Conservation (phyloP, 1,140 invertebrate genomes). For the Campoletis sonorensis region DNA sequence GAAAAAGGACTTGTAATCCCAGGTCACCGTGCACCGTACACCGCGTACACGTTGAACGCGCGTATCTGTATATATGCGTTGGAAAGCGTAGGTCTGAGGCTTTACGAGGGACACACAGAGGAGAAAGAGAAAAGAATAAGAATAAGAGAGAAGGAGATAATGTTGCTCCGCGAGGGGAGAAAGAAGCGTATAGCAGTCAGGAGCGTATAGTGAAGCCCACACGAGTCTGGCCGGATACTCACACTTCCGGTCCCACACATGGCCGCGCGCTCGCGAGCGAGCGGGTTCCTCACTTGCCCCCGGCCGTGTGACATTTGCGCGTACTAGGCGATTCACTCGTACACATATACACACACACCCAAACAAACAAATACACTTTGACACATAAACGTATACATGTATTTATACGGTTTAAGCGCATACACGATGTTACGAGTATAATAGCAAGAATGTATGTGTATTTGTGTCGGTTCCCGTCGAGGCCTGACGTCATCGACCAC, state of each 20-base stretch:
- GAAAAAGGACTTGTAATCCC: neutral
- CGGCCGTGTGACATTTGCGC: conserved; percentile 45
- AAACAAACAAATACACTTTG: conserved; percentile 46
- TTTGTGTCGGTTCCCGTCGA: conserved; percentile 37
- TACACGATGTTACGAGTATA: conserved; percentile 25
- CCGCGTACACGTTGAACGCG: neutral
- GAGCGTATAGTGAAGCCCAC: conserved; percentile 72
- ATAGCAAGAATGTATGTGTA: conserved; percentile 17
- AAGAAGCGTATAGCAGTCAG: conserved; percentile 53
- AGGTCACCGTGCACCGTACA: no score
- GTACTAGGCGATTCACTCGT: conserved; percentile 51
- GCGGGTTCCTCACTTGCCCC: conserved; percentile 37
- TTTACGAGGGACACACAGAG: conserved; percentile 34
- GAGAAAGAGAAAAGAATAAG: conserved; percentile 52
- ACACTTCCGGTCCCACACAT: conserved; percentile 77
- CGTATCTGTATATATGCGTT: neutral
- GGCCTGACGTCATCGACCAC: conserved; percentile 44
- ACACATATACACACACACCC: conserved; percentile 48
- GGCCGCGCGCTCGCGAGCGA: conserved; percentile 60
- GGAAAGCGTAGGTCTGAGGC: conserved; percentile 37
- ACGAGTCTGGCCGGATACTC: conserved; percentile 77
- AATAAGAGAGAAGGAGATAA: conserved; percentile 57
- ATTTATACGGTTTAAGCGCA: conserved; percentile 17
- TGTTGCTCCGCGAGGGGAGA: conserved; percentile 34
- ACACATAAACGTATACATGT: neutral